These are phyloP conservation scores for Brachionus koreanus DNA, from an alignment of 1,140 invertebrate genomes.

Conservation along the genomic window DNA sequence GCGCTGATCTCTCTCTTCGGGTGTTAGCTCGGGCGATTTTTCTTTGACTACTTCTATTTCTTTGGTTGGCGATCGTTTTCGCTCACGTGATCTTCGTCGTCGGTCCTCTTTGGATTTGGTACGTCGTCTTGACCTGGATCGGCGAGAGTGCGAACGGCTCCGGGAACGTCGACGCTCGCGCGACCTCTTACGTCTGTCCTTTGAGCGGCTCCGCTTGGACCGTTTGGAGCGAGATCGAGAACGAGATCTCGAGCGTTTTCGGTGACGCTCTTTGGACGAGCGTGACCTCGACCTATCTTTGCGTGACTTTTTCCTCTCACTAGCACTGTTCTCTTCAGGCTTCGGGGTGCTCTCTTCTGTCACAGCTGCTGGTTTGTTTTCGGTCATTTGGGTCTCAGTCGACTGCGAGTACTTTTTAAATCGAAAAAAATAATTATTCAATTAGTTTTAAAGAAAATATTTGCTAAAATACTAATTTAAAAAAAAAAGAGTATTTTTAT, in stretches of 20 bases:
- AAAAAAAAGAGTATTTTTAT: not conserved
- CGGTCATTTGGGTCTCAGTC: not conserved
- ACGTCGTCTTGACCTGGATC: not conserved
- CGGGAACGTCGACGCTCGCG: not conserved
- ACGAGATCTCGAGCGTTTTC: not conserved
- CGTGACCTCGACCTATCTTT: not conserved
- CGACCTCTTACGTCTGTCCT: not conserved
- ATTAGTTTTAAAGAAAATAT: no score
- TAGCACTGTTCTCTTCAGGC: not conserved
- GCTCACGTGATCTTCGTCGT: not conserved
- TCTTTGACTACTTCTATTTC: not conserved
- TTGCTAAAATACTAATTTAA: no score
- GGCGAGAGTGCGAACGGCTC: not conserved
- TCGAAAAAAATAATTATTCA: not conserved
- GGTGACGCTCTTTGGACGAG: not conserved
- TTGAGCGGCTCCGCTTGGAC: slow-evolving; percentile 29
- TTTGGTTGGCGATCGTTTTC: not conserved
- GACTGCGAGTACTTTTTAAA: not conserved
- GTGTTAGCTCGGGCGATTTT: slow-evolving; percentile 68
- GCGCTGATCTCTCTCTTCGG: slow-evolving; percentile 93
- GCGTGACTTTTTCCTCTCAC: not conserved
- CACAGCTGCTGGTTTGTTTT: not conserved
- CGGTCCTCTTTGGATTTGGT: not conserved
- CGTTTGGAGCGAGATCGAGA: not conserved
- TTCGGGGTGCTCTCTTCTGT: not conserved